These are phyloP conservation scores for Anabas testudineus DNA, from an alignment of 2,797 vertebrate genomes.

Conservation along the genomic window DNA sequence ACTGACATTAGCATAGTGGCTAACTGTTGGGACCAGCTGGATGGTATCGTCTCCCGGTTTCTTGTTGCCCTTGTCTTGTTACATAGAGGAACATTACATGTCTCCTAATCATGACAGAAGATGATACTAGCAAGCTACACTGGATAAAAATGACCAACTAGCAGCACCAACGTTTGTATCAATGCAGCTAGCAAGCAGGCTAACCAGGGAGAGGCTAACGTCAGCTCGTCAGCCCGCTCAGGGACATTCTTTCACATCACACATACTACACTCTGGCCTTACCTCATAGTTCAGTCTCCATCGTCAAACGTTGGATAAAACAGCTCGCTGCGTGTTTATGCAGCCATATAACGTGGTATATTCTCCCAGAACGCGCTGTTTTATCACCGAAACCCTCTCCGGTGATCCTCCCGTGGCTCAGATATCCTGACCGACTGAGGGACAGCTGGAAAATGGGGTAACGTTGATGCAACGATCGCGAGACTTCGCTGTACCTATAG, in stretches of 20 bases:
- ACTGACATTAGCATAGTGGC: conserved; percentile 61
- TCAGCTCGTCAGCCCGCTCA: conserved; percentile 69
- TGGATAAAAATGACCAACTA: neutral
- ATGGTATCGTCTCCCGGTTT: neutral
- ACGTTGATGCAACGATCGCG: conserved; percentile 66
- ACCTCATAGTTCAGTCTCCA: conserved; percentile 86
- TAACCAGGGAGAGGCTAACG: conserved; percentile 69
- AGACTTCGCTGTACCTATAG: neutral
- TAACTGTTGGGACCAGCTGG: conserved; percentile 29
- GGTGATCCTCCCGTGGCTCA: conserved; percentile 67
- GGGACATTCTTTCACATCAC: conserved; percentile 72
- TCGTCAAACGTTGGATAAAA: conserved; percentile 48
- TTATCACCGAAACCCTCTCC: conserved; percentile 64
- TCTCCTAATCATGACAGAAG: neutral
- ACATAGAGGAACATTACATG: neutral
- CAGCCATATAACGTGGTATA: conserved; percentile 24
- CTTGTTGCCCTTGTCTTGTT: neutral
- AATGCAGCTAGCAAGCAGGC: conserved; percentile 58
- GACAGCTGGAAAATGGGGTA: conserved; percentile 83
- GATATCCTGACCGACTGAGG: conserved; percentile 74
- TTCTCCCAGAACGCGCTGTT: conserved; percentile 25
- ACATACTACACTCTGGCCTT: conserved; percentile 56
- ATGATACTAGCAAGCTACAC: neutral
- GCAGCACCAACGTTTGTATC: neutral
- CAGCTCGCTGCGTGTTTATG: conserved; percentile 25